Percentiles rank a stretch among this genome's conserved stretches.
These are phyloP conservation scores for Cheilosia soror DNA, from an alignment of 2,888 invertebrate species.

Conservation along the genomic window DNA sequence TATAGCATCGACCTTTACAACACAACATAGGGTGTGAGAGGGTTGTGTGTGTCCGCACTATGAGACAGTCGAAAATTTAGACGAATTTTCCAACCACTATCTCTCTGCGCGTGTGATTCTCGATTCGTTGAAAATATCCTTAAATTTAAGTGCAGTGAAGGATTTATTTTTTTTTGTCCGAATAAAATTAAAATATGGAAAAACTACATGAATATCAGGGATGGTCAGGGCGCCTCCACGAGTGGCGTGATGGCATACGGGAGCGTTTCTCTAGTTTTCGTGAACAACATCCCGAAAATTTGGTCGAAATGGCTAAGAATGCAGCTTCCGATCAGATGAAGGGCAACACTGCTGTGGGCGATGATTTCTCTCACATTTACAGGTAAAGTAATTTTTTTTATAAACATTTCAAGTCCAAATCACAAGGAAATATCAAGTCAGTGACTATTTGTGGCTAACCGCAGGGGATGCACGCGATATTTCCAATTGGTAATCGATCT, in stretches of 20 bases:
- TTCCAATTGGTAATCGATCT: constrained; percentile 42
- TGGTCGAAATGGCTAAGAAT: constrained; percentile 84
- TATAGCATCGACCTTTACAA: constrained; percentile 64
- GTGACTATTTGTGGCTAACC: neutral
- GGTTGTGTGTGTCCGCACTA: constrained; percentile 25
- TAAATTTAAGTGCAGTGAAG: constrained; percentile 17
- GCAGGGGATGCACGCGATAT: neutral
- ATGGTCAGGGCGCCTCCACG: constrained; percentile 88
- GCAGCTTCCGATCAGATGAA: constrained; percentile 80
- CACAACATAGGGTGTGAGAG: constrained; percentile 39
- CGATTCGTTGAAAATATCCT: constrained; percentile 1
- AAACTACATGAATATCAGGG: constrained; percentile 93
- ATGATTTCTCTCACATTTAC: constrained; percentile 88
- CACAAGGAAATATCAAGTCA: neutral
- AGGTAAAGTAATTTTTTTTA: constrained; percentile 84
- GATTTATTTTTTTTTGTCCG: neutral
- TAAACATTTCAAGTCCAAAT: neutral
- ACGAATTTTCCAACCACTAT: neutral
- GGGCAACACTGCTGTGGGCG: constrained; percentile 82
- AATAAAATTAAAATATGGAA: constrained; percentile 86
- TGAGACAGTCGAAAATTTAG: constrained; percentile 21
- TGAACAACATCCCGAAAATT: constrained; percentile 86
- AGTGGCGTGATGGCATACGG: constrained; percentile 87
- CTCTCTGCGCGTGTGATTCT: neutral
- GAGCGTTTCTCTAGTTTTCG: constrained; percentile 87